These are phyloP conservation scores for Eidolon helvum DNA, from an alignment of 2,113 vertebrate species.

Conservation along the genomic window DNA sequence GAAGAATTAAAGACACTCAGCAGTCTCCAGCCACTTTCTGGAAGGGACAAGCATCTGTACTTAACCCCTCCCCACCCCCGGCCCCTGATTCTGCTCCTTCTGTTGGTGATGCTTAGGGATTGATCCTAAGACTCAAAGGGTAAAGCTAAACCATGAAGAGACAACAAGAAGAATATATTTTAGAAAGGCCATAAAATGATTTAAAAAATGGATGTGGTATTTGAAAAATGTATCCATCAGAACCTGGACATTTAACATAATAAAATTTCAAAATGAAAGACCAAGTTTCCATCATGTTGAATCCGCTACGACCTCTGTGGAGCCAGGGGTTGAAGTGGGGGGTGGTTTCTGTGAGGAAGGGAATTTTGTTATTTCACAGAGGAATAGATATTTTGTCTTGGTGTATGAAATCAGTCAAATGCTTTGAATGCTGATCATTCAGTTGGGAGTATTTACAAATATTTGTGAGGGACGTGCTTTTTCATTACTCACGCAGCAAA, in stretches of 20 bases:
- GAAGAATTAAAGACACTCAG: not conserved
- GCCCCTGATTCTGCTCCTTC: not conserved
- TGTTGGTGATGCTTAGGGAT: accelerated
- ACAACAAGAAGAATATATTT: not conserved
- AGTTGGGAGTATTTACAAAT: slow-evolving; percentile 35
- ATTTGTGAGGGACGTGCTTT: not conserved
- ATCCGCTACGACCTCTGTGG: not conserved
- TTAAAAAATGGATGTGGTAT: not conserved
- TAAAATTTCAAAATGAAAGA: not conserved
- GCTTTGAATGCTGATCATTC: slow-evolving; percentile 1
- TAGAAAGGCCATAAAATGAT: not conserved
- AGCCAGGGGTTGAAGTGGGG: not conserved
- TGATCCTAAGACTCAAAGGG: not conserved
- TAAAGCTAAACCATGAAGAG: not conserved
- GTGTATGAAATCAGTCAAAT: not conserved
- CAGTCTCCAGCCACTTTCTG: not conserved
- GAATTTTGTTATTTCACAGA: not conserved
- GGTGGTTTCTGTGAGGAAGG: not conserved
- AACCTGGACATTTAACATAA: not conserved
- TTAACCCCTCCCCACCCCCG: not conserved
- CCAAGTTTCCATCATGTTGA: not conserved
- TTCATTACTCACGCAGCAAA: not conserved
- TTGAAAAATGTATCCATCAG: not conserved
- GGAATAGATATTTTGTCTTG: not conserved
- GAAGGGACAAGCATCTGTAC: not conserved